phyloP scores from a whole-genome alignment of 2,888 invertebrate genomes.

The Apamea monoglypha region DNA sequence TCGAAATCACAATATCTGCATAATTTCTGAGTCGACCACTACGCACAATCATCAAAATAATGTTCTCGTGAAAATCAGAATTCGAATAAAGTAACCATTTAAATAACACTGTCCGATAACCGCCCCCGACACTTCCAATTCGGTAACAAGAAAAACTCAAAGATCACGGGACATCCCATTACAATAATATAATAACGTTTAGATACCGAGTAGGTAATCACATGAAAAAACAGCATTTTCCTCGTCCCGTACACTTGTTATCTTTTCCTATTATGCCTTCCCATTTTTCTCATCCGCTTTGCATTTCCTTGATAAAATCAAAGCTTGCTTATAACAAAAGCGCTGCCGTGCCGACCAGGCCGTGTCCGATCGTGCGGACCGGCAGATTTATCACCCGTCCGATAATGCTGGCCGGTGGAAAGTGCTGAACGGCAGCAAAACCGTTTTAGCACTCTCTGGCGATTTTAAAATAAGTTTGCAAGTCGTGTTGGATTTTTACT shows the following conservation, averaged over 20 bases:
- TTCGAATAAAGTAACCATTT: background rate
- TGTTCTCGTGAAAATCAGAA: background rate
- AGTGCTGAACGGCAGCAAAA: slow-evolving; percentile 40
- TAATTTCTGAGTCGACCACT: background rate
- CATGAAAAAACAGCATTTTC: slow-evolving; percentile 16
- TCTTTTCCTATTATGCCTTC: slow-evolving; percentile 31
- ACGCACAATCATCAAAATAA: background rate
- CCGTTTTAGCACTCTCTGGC: slow-evolving; percentile 47
- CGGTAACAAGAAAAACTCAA: background rate
- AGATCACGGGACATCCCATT: slow-evolving; percentile 23
- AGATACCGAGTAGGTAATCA: slow-evolving; percentile 36
- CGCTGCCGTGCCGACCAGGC: slow-evolving; percentile 20
- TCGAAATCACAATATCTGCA: background rate
- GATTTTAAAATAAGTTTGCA: slow-evolving; percentile 44
- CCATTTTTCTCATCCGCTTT: slow-evolving; percentile 48
- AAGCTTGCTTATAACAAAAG: slow-evolving; percentile 47
- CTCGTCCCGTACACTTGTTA: slow-evolving; percentile 24
- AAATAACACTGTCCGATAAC: background rate
- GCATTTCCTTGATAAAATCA: slow-evolving; percentile 60
- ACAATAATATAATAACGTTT: slow-evolving; percentile 36
- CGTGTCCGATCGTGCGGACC: slow-evolving; percentile 55
- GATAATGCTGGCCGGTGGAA: slow-evolving; percentile 37
- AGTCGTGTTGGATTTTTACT: slow-evolving; percentile 16
- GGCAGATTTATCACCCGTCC: slow-evolving; percentile 55
- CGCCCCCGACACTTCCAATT: background rate